Percentiles rank a stretch among this genome's conserved stretches.
phyloP scores from a whole-genome alignment of 92 coral and sea anemone genomes.

The Diadumene lineata region DNA sequence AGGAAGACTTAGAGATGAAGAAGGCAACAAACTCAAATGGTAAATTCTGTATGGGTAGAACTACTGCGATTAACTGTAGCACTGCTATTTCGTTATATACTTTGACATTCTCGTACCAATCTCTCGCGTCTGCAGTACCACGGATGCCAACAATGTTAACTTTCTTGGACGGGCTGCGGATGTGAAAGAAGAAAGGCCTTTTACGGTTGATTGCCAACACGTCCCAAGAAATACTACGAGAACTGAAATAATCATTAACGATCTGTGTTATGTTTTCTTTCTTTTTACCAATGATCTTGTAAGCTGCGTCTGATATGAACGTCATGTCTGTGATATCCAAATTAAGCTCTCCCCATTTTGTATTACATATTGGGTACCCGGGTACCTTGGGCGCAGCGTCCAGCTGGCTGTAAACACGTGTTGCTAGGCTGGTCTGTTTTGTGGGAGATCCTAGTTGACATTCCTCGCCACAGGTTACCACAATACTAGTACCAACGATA shows the following conservation, averaged over 20 bases:
- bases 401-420: background rate
- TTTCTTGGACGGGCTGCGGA: slow-evolving; percentile 12
- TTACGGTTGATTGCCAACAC: slow-evolving; percentile 27
- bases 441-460: slow-evolving; percentile 45
- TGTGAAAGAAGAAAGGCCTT: slow-evolving; percentile 63
- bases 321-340: slow-evolving; percentile 61
- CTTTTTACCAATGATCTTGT: slow-evolving; percentile 34
- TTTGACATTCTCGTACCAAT: slow-evolving; percentile 65
- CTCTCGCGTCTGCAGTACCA: slow-evolving; percentile 49
- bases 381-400: background rate
- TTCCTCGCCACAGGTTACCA: slow-evolving; percentile 38
- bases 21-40: slow-evolving; percentile 53
- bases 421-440: background rate
- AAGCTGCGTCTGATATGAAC: slow-evolving; percentile 53
- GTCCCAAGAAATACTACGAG: slow-evolving; percentile 48
- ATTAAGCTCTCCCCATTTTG: slow-evolving; percentile 48
- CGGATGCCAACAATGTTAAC: slow-evolving; percentile 58
- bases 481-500: slow-evolving; percentile 33
- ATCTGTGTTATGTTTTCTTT: background rate
- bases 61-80: slow-evolving; percentile 57
- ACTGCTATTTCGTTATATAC: slow-evolving; percentile 71
- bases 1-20: slow-evolving; percentile 39
- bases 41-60: slow-evolving; percentile 51
- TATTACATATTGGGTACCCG: slow-evolving; percentile 60
- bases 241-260: slow-evolving; percentile 35